These are phyloP conservation scores for Ianthella basta DNA, from an alignment of 37 sponge, comb jelly and placozoan genomes.

Conservation along the genomic window DNA sequence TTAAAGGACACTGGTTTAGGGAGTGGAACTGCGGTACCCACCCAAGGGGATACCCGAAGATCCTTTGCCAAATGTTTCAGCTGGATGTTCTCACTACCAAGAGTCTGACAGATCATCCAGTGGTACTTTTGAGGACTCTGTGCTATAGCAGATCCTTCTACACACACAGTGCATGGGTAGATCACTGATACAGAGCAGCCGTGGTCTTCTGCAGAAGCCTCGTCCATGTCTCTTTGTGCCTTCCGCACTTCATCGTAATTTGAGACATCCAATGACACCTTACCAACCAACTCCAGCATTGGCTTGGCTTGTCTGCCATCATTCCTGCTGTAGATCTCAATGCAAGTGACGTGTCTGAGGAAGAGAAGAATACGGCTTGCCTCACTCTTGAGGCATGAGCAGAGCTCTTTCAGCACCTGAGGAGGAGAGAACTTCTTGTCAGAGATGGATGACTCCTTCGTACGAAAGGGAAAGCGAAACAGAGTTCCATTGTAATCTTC, in stretches of 20 bases:
- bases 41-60: conserved; percentile 60
- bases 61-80: conserved; percentile 22
- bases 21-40: conserved; percentile 65
- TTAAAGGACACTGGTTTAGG: conserved; percentile 4
- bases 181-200: too few relatives aligned
- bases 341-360: conserved; percentile 50
- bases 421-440: conserved; percentile 19
- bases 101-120: conserved; percentile 67
- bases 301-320: too few relatives aligned
- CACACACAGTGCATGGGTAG: too few relatives aligned
- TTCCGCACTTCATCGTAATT: too few relatives aligned
- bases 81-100: conserved; percentile 39
- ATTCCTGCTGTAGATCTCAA: conserved; percentile 34
- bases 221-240: too few relatives aligned
- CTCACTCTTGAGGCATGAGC: conserved; percentile 32
- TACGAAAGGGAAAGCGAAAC: conserved; percentile 82
- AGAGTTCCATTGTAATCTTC: conserved; percentile 54
- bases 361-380: conserved; percentile 61
- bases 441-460: conserved; percentile 42
- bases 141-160: too few relatives aligned
- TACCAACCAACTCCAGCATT: too few relatives aligned
- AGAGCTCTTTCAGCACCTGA: conserved; percentile 41
- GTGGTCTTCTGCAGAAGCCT: too few relatives aligned
- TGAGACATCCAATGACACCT: too few relatives aligned
- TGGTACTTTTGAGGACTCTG: not conserved